Evolutionary conservation across 2,113 vertebrate species (phyloP).

Genomic region (Dipodomys spectabilis): DNA sequence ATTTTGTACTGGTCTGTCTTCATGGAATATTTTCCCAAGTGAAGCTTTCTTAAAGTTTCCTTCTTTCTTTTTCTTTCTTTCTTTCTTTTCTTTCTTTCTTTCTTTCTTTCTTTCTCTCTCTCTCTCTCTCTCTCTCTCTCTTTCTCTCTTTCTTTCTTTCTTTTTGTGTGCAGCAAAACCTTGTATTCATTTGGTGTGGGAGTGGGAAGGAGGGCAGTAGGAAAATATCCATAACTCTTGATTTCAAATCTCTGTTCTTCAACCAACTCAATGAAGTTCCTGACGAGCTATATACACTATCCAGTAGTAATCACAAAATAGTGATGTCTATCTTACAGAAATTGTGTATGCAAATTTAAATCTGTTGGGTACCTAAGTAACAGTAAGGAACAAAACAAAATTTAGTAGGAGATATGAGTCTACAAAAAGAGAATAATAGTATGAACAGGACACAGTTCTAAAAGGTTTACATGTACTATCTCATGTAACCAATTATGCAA

Average conservation of each 20-base stretch:
- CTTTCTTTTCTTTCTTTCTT: too few relatives aligned
- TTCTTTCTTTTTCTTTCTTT: not conserved
- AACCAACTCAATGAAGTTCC: not conserved
- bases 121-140: not conserved
- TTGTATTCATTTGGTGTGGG: not conserved
- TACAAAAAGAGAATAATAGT: not conserved
- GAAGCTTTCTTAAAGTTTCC: not conserved
- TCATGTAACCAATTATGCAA: not conserved
- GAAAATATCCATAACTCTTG: accelerated
- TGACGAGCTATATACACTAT: not conserved
- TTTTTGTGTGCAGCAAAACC: not conserved
- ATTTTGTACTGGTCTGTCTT: conserved; percentile 46
- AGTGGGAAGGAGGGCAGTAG: not conserved
- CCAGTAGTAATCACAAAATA: not conserved
- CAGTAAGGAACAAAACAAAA: not conserved
- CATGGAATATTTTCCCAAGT: not conserved
- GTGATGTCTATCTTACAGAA: not conserved
- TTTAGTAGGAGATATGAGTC: not conserved
- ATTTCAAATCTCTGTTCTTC: not conserved
- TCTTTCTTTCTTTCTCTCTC: not conserved
- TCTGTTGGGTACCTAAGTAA: not conserved
- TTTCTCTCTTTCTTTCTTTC: not conserved
- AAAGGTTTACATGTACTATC: not conserved
- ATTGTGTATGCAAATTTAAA: not conserved
- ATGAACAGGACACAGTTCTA: not conserved